These are phyloP conservation scores for Chunga burmeisteri DNA, from an alignment of 2,113 vertebrate genomes.

Conservation along the genomic window DNA sequence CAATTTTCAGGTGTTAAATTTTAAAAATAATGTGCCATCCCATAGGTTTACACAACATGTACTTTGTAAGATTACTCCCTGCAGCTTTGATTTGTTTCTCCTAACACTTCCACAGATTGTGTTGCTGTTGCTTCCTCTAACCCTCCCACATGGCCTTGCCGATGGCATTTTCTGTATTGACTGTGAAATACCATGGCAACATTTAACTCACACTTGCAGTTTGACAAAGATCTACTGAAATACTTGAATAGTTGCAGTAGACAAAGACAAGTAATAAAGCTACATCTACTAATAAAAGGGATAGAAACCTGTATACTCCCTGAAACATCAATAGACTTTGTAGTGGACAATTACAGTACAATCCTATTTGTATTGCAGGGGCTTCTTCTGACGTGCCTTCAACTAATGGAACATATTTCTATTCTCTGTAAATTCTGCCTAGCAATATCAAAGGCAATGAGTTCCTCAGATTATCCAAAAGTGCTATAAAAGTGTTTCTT, in stretches of 20 bases:
- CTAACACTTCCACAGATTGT: neutral
- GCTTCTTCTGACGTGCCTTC: neutral
- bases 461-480: neutral
- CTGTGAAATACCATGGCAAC: neutral
- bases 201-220: neutral
- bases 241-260: neutral
- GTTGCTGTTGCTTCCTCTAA: neutral
- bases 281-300: neutral
- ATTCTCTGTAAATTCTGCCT: neutral
- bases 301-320: neutral
- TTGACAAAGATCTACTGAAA: neutral
- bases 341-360: neutral
- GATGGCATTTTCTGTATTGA: neutral
- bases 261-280: neutral
- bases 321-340: neutral
- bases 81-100: slow-evolving; percentile 22
- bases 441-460: neutral
- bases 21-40: neutral
- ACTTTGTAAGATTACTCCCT: neutral
- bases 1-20: neutral
- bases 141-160: neutral
- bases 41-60: neutral
- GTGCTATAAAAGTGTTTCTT: neutral
- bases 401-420: neutral
- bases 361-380: neutral